Evolutionary conservation across 2,888 invertebrate genomes (phyloP), one percentile per base, ranked within the genome.

Genomic region (Stenurella melanura): DNA sequence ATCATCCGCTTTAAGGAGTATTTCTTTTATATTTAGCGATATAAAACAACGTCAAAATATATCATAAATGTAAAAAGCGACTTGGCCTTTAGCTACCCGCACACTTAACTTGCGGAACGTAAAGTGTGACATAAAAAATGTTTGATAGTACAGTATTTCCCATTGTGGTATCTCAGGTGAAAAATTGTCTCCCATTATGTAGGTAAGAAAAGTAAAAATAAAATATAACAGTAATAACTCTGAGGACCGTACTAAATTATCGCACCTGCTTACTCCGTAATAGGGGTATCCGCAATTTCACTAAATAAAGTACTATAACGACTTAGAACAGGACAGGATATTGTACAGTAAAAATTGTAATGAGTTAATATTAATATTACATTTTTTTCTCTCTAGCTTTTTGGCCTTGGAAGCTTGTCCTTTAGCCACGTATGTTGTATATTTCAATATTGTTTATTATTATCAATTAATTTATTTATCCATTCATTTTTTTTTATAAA

Each of bases 101-200:
- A n/a, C 15, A 50, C 50, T n/a, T 50, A 50, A 50, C 50, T 15
- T 50, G n/a, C n/a, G n/a, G 7, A 50, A 50, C 12, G 6, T 50
- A 50, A 50, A 50, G 50, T 50, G 12, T 50, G 15, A 50, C 50
- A 50, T n/a, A 50, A 50, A 34, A 50, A 50, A 50, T n/a, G 50
- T n/a, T n/a, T 5, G n/a, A n/a, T 50, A 15, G 6, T 15, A 42
- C 15, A 42, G 15, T 15, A 50, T 50, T 50, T 50, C n/a, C 50
- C 50, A 6, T 50, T 50, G 12, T 42, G 42, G 42, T 42, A n/a
- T 17, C 50, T 50, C 50, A 50, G n/a, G n/a, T 50, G 50, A 50
- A 50, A 50, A 50, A 50, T 50, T 50, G n/a, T 50, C 50, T 50
- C n/a, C 50, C 50, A 50, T 50, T 50, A 50, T 50, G n/a, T 12